phyloP scores from a whole-genome alignment of 2,888 invertebrate genomes.

The Sesamia inferens region DNA sequence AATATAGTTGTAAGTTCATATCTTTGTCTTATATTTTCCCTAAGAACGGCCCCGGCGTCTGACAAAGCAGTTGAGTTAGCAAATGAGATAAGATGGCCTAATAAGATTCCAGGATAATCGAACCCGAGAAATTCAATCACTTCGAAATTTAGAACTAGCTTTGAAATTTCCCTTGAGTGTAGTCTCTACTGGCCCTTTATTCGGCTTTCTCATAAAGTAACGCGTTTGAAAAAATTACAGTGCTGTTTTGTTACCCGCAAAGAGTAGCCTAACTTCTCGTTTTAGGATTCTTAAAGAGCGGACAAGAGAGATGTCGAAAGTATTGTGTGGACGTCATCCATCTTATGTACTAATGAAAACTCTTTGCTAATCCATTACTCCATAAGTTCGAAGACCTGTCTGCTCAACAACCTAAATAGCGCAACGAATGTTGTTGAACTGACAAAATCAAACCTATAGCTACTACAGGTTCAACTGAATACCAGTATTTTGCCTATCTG shows the following conservation, averaged over 20 bases:
- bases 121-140: constrained; percentile 65
- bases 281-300: constrained; percentile 8
- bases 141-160: constrained; percentile 61
- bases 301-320: constrained; percentile 23
- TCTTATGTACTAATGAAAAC: constrained; percentile 13
- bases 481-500: too few relatives aligned
- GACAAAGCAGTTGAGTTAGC: constrained; percentile 46
- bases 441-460: too few relatives aligned
- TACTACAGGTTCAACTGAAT: too few relatives aligned
- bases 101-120: constrained; percentile 61
- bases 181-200: constrained; percentile 45
- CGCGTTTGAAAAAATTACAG: constrained; percentile 17
- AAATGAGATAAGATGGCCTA: constrained; percentile 56
- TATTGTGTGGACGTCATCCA: constrained; percentile 13
- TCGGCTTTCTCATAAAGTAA: constrained; percentile 20
- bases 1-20: neutral
- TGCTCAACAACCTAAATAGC: too few relatives aligned
- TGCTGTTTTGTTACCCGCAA: constrained; percentile 16
- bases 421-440: too few relatives aligned
- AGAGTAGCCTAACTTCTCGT: neutral
- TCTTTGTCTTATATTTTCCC: constrained; percentile 9
- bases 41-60: constrained; percentile 14
- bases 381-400: too few relatives aligned
- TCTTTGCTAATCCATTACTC: neutral
- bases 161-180: constrained; percentile 55